phyloP scores from a whole-genome alignment of 1,140 invertebrate genomes.

The Rhagoletis zephyria region DNA sequence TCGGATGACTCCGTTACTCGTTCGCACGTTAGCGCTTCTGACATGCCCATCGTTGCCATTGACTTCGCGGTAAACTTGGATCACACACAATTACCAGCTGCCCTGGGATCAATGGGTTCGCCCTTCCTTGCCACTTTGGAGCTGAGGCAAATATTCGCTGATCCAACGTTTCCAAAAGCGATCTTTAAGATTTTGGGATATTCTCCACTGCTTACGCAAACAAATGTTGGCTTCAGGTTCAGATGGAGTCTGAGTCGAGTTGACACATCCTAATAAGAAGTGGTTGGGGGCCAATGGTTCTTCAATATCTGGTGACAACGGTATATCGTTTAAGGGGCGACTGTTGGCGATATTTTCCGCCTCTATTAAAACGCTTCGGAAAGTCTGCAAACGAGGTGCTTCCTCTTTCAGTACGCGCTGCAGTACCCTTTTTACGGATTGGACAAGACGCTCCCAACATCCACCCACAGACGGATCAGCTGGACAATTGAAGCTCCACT shows the following conservation, averaged over 20 bases:
- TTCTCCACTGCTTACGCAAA: too few relatives aligned
- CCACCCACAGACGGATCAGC: slow-evolving; percentile 56
- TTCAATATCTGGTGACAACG: slow-evolving; percentile 10
- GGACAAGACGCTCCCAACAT: slow-evolving; percentile 62
- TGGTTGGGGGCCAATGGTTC: too few relatives aligned
- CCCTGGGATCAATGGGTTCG: background rate
- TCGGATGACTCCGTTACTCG: background rate
- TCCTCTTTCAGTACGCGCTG: slow-evolving; percentile 54
- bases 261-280: too few relatives aligned
- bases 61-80: background rate
- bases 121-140: background rate
- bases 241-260: too few relatives aligned
- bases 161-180: too few relatives aligned
- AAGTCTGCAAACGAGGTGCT: slow-evolving; percentile 56
- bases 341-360: too few relatives aligned
- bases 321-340: slow-evolving; percentile 58
- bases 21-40: background rate
- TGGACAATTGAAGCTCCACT: slow-evolving; percentile 55
- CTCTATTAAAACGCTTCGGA: slow-evolving; percentile 56
- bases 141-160: slow-evolving; percentile 56
- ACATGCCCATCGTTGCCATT: slow-evolving; percentile 51
- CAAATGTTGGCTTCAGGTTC: too few relatives aligned
- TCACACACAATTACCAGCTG: slow-evolving; percentile 51
- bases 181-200: too few relatives aligned
- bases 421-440: slow-evolving; percentile 59